These are phyloP conservation scores for Cirrhinus mrigala DNA, from an alignment of 2,797 vertebrate species.

Conservation along the genomic window DNA sequence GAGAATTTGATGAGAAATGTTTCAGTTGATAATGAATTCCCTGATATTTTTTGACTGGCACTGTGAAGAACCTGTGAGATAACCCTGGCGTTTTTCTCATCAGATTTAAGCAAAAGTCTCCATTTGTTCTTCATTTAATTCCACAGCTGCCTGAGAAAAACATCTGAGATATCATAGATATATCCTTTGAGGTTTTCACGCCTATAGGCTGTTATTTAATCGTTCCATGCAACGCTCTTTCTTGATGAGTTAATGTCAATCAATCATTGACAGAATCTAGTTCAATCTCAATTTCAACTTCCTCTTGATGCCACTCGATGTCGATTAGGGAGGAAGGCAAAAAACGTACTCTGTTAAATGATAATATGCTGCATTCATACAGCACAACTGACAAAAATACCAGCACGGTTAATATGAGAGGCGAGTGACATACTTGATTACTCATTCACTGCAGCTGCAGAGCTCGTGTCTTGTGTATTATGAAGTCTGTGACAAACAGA, in stretches of 20 bases:
- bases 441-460: constrained; percentile 8
- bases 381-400: constrained; percentile 36
- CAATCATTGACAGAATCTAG: constrained; percentile 1
- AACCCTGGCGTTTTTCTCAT: neutral
- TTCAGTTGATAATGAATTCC: too few species aligned
- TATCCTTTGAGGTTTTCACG: neutral
- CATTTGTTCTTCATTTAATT: neutral
- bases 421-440: constrained; percentile 18
- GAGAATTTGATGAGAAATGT: too few species aligned
- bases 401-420: neutral
- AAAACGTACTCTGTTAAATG: neutral
- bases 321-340: neutral
- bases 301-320: neutral
- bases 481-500: constrained; percentile 11
- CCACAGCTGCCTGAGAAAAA: neutral
- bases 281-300: constrained; percentile 5
- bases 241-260: neutral
- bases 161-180: neutral
- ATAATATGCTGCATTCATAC: constrained; percentile 21
- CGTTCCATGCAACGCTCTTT: neutral
- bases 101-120: neutral
- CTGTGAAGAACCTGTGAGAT: neutral
- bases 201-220: neutral
- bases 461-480: neutral
- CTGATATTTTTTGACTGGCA: too few species aligned